phyloP scores from a whole-genome alignment of 2,797 vertebrate genomes.

The Chelmon rostratus region DNA sequence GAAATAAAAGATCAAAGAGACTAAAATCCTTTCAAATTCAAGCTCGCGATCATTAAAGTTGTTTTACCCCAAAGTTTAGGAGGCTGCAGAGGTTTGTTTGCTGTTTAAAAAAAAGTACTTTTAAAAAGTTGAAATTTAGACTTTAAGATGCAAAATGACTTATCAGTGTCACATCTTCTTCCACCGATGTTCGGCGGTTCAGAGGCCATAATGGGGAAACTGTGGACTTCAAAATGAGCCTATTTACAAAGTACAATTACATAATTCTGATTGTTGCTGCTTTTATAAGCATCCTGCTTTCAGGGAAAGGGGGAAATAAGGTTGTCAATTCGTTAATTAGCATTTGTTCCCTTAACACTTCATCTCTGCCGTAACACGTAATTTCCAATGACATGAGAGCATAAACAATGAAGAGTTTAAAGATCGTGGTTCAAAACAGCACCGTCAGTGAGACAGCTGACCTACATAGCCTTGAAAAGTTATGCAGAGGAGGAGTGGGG shows the following conservation, averaged over 20 bases:
- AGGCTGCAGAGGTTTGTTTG: conserved; percentile 66
- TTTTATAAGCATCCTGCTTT: conserved; percentile 29
- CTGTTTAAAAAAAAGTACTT: conserved; percentile 18
- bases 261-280: conserved; percentile 30
- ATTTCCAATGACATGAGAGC: conserved; percentile 50
- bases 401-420: conserved; percentile 57
- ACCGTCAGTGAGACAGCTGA: conserved; percentile 65
- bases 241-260: conserved; percentile 48
- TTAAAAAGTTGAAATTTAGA: conserved; percentile 37
- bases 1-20: conserved; percentile 82
- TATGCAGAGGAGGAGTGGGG: conserved; percentile 44
- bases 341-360: conserved; percentile 32
- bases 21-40: conserved; percentile 71
- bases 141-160: conserved; percentile 40
- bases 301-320: conserved; percentile 20
- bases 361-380: conserved; percentile 22
- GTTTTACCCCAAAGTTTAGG: conserved; percentile 56
- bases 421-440: conserved; percentile 49
- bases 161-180: conserved; percentile 29
- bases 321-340: conserved; percentile 39
- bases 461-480: conserved; percentile 70
- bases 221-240: conserved; percentile 42
- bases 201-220: conserved; percentile 36
- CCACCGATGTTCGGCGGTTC: conserved; percentile 15
- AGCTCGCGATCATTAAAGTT: conserved; percentile 67